Evolutionary conservation across 2,113 vertebrate genomes (phyloP).

Genomic region (Leptocoma aspasia): DNA sequence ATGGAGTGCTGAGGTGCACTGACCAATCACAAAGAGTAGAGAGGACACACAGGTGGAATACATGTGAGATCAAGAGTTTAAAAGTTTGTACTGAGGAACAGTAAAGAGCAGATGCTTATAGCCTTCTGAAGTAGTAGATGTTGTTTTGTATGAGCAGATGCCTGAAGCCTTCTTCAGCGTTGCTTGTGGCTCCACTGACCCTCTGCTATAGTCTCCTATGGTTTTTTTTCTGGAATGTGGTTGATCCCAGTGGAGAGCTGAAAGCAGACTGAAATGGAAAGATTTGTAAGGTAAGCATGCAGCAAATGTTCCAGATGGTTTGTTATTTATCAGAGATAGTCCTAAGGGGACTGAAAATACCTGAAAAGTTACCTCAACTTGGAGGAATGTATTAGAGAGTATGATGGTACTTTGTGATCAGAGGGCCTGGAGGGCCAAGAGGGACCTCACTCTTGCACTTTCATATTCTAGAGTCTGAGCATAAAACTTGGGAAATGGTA

Average conservation of each 20-base stretch:
- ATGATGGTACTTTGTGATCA: background rate
- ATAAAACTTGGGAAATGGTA: background rate
- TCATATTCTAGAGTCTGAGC: background rate
- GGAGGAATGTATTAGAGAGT: background rate
- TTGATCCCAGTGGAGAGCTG: background rate
- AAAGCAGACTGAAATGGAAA: background rate
- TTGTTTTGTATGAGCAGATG: no score
- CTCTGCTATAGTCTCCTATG: background rate
- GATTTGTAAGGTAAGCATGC: background rate
- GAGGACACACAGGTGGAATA: no score
- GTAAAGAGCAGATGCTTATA: no score
- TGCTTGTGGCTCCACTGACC: no score
- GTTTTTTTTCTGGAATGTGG: background rate
- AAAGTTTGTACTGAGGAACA: no score
- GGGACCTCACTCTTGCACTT: background rate
- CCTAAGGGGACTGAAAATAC: background rate
- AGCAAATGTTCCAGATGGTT: background rate
- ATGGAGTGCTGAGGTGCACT: no score
- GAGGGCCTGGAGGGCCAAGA: background rate
- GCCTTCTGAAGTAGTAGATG: no score
- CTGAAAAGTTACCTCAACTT: background rate
- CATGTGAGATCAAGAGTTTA: no score
- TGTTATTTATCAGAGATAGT: background rate
- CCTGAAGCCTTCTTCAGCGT: no score
- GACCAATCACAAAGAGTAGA: no score